Base-by-base conservation (phyloP, 2,113 vertebrate species). In the Planiliza haematocheilus region DNA sequence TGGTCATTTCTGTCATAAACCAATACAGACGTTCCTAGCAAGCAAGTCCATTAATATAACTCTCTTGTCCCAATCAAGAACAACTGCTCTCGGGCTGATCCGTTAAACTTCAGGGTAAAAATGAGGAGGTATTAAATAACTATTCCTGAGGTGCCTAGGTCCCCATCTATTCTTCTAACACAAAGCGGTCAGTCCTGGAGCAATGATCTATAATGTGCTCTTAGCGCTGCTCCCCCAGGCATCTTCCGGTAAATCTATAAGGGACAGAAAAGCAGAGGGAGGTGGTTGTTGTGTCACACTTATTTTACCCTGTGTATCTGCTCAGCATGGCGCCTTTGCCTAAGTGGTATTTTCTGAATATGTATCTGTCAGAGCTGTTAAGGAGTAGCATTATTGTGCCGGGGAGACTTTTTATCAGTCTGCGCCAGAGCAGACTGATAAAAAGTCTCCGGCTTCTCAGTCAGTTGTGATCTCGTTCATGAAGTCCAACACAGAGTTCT, bases 71-170 rank as follows among this genome's bases (percentile, higher is more conserved):
- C 46, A 34, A 17, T 49, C 21, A 43, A 10, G 1, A 57, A 36
- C 42, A 56, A n/a, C 43, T 43, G 17, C 62, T 30, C 24, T 30
- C 24, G 24, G 24, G 24, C 5, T 49, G 13, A 59, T 8, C 59
- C n/a, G 34, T 64, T 34, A 36, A 52, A 52, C 45, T 57, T 20
- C 9, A 69, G 36, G 46, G 30, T 11, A 11, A 71, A 18, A 18
- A 65, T 48, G 43, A 65, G 16, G 39, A 74, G 49, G 49, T 82
- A 46, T 61, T 38, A 20, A 38, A 36, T 34, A 56, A 52, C 57
- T 77, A 16, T 70, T 83, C 74, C 71, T 74, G 68, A 77, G 77
- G 39, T 51, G 17, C 8, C 49, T 45, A 45, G 48, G 4, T 41
- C 46, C n/a, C 74, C 51, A 49, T 17, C 13, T 21, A 13, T 52